Evolutionary conservation across 2,113 vertebrate species (phyloP), one percentile per base, ranked within the genome.

Genomic region (Acrocephalus arundinaceus): DNA sequence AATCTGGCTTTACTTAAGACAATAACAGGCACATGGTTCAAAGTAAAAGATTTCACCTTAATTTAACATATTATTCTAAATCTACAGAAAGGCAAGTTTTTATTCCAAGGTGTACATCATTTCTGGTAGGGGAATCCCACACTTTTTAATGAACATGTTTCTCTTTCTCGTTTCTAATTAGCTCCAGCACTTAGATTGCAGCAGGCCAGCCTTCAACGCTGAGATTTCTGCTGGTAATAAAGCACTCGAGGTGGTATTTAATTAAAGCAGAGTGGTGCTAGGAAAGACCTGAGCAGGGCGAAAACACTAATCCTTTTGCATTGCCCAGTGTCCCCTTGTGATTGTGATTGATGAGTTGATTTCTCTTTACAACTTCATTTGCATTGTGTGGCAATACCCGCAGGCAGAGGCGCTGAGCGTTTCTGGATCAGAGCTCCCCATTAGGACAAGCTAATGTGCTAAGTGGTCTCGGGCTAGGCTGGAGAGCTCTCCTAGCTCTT

Each of bases 261-360:
- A 98, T 98, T 98, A 98, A 95, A 98, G 91, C 88, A 75, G 90
- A 91, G 91, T 92, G 73, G 95, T 96, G 97, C 96, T 96, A 96
- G 95, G 91, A 88, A 79, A 94, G 96, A 95, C 97, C 97, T 67
- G 96, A 91, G 93, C 85, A 27, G 94, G 96, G 85, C 96, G 85
- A 94, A 84, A 75, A 83, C 87, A 85, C 96, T 98, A 98, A 98
- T 98, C 97, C 97, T 95, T 96, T 89, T 89, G 94, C 97, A 92
- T 94, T 93, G 85, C 96, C 96, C 94, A 7, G 61, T 95, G 95
- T 97, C 98, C 98, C 98, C 51, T 79, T 82, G 89, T 93, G 98
- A 97, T 85, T 95, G 97, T 98, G 98, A 98, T 96, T 97, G 98
- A 98, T 98, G 98, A 98, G 98, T 80, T 98, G 96, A 98, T 97